Conservation (phyloP, 2,797 vertebrate genomes). For the Rhabdophis nuchalis region DNA sequence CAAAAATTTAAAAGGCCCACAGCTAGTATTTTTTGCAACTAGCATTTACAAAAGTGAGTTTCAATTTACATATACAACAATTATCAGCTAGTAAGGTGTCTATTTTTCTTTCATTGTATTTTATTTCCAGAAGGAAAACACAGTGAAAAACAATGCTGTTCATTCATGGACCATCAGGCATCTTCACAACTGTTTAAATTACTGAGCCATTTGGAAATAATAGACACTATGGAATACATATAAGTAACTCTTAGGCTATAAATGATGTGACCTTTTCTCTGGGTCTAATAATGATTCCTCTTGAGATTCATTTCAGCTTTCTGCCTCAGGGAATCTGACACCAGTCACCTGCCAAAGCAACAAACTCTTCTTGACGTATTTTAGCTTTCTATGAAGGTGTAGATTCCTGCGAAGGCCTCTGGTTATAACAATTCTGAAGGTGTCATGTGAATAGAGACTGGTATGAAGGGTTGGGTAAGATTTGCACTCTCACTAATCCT, state of each 20-base stretch:
- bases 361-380: not conserved
- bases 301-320: constrained; percentile 28
- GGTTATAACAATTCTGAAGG: not conserved
- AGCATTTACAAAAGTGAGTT: not conserved
- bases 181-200: constrained; percentile 29
- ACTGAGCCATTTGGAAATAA: constrained; percentile 25
- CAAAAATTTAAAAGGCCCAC: constrained; percentile 1
- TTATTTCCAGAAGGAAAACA: constrained; percentile 1
- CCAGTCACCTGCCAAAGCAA: not conserved
- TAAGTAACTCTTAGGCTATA: constrained; percentile 16
- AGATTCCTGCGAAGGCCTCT: constrained; percentile 1
- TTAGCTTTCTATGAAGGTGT: not conserved
- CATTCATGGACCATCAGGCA: constrained; percentile 10
- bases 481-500: not conserved
- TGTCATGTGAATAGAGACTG: not conserved
- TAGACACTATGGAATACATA: not conserved
- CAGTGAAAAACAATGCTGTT: not conserved
- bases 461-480: not conserved
- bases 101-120: constrained; percentile 30
- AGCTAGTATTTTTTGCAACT: not conserved
- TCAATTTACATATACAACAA: constrained; percentile 1
- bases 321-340: constrained; percentile 28
- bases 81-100: constrained; percentile 27
- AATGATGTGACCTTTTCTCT: constrained; percentile 20
- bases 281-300: constrained; percentile 26